phyloP scores from a whole-genome alignment of 2,888 invertebrate genomes.

The Standfussiana lucernea region DNA sequence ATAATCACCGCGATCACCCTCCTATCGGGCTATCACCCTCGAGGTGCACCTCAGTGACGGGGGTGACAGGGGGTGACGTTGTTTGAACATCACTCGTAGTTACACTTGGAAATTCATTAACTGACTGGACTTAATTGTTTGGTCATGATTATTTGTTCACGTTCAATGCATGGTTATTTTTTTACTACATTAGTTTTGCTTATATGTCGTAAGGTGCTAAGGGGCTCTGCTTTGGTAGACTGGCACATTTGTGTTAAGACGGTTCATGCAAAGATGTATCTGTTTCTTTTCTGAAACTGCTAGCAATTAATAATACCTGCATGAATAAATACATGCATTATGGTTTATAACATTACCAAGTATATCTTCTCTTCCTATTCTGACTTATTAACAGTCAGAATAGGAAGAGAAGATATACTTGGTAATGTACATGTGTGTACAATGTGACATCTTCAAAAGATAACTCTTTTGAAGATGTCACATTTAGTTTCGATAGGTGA shows the following conservation, averaged over 20 bases:
- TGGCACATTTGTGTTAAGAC: neutral
- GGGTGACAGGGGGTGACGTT: constrained; percentile 21
- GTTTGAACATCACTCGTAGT: constrained; percentile 53
- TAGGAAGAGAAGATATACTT: too few species aligned
- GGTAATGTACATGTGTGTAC: too few species aligned
- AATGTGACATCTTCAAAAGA: too few species aligned
- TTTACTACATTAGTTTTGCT: neutral
- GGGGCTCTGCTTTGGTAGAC: neutral
- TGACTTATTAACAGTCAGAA: too few species aligned
- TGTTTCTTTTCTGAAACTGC: neutral
- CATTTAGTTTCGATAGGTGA: neutral
- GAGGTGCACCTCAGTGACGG: constrained; percentile 35
- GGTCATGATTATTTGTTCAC: constrained; percentile 29
- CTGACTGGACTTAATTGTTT: constrained; percentile 49
- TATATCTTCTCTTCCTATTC: neutral
- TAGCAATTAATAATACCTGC: neutral
- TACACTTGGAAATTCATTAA: constrained; percentile 59
- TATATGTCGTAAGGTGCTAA: neutral
- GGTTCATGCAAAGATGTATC: neutral
- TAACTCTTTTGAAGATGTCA: neutral
- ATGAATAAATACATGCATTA: neutral
- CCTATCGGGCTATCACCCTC: constrained; percentile 66
- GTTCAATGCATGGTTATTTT: neutral
- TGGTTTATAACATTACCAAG: neutral
- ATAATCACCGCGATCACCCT: constrained; percentile 81